Conservation (phyloP, 2,888 invertebrate genomes). For the Brachyptera putata region DNA sequence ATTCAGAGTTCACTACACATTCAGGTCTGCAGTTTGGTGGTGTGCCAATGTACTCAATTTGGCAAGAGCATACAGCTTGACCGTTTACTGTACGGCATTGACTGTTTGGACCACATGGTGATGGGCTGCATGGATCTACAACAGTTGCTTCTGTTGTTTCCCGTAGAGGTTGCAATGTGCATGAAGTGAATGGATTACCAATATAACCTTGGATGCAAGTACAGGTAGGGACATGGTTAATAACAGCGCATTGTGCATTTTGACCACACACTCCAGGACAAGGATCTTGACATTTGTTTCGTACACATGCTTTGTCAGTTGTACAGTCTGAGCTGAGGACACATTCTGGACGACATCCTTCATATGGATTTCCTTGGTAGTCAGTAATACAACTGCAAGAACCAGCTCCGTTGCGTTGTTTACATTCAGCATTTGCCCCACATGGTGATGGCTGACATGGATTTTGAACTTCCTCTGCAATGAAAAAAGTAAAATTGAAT, state of each 20-base stretch:
- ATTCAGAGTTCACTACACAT: conserved; percentile 42
- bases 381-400: conserved; percentile 76
- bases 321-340: conserved; percentile 81
- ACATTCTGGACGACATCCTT: conserved; percentile 83
- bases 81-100: conserved; percentile 58
- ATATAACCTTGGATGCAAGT: conserved; percentile 68
- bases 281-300: conserved; percentile 80
- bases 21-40: conserved; percentile 48
- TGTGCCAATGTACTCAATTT: conserved; percentile 56
- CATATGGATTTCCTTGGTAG: conserved; percentile 81
- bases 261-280: conserved; percentile 82
- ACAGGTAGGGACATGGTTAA: conserved; percentile 83
- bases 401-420: conserved; percentile 70
- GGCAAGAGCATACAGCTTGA: conserved; percentile 62
- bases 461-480: conserved; percentile 49
- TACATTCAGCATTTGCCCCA: conserved; percentile 77
- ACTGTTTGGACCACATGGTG: conserved; percentile 64
- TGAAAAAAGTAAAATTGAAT: too few species aligned
- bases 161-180: conserved; percentile 44
- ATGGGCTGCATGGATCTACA: conserved; percentile 59
- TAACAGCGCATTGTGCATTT: conserved; percentile 76
- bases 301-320: conserved; percentile 73
- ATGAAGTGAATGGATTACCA: conserved; percentile 72
- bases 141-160: conserved; percentile 39
- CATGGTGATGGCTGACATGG: conserved; percentile 73